Evolutionary conservation across 2,113 vertebrate genomes (phyloP).

Genomic region (Arenaria interpres): DNA sequence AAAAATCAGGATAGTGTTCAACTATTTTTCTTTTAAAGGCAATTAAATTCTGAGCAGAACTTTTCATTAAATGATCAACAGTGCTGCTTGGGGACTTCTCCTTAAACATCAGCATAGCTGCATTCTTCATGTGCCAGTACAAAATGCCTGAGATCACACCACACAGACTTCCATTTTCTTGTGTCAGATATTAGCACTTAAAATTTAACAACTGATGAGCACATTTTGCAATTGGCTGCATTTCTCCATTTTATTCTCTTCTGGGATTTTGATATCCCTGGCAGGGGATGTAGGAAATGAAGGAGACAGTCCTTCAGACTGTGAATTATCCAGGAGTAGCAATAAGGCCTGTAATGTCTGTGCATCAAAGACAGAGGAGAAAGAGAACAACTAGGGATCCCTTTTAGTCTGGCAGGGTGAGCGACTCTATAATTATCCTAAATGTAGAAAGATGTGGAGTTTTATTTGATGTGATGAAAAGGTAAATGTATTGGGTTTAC

Average conservation of each 20-base stretch:
- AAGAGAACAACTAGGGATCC: not conserved
- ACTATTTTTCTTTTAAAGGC: conserved; percentile 21
- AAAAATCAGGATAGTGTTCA: not conserved
- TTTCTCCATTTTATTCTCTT: conserved; percentile 21
- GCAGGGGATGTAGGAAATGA: not conserved
- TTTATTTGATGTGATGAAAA: not conserved
- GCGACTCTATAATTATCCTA: not conserved
- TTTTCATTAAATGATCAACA: conserved; percentile 53
- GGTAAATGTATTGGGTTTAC: not conserved
- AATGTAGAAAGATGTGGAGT: not conserved
- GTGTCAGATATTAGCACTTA: conserved; percentile 30
- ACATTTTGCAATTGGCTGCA: conserved; percentile 45
- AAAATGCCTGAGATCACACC: not conserved
- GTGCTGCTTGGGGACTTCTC: not conserved
- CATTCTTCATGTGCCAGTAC: conserved; percentile 3
- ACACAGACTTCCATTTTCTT: conserved; percentile 20
- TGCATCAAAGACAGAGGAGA: not conserved
- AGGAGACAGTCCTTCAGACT: conserved; percentile 8
- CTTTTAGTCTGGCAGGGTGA: not conserved
- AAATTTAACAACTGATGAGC: conserved; percentile 41
- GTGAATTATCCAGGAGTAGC: conserved; percentile 22
- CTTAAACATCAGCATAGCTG: not conserved
- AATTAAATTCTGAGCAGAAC: conserved; percentile 50
- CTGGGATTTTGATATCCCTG: conserved; percentile 20
- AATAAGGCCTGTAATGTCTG: not conserved